These are phyloP conservation scores for Aselliscus stoliczkanus DNA, from an alignment of 2,797 vertebrate species.

Conservation along the genomic window DNA sequence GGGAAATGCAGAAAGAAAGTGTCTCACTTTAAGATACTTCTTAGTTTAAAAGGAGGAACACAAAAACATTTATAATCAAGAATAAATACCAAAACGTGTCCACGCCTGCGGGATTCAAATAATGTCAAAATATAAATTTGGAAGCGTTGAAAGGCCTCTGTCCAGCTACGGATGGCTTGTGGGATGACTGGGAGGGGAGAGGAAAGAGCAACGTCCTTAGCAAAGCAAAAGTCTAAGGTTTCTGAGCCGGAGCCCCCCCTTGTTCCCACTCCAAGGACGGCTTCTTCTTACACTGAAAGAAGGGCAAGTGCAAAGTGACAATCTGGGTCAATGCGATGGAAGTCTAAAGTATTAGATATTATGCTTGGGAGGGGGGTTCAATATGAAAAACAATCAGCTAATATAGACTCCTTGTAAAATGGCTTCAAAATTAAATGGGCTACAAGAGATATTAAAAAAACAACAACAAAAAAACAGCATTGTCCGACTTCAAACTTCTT, in stretches of 20 bases:
- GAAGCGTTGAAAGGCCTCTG: not conserved
- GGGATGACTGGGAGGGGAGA: not conserved
- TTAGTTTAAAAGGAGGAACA: not conserved
- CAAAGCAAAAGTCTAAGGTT: not conserved
- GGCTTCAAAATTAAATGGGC: not conserved
- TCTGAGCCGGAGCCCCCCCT: not conserved
- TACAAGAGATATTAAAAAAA: not conserved
- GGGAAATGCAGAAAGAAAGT: not conserved
- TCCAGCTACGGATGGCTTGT: rapidly evolving
- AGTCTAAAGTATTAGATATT: not conserved
- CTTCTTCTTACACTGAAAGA: not conserved
- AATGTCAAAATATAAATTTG: not conserved
- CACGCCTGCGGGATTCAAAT: not conserved
- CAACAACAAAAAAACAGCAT: too few relatives aligned
- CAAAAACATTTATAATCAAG: not conserved
- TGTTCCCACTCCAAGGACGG: not conserved
- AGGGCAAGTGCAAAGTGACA: not conserved
- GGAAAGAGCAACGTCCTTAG: not conserved
- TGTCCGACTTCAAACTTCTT: not conserved
- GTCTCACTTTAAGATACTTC: not conserved
- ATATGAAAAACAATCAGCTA: not conserved
- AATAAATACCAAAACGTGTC: not conserved
- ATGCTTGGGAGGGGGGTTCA: not conserved
- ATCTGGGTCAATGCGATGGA: not conserved
- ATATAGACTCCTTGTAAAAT: not conserved